Conservation (phyloP, 2,113 vertebrate genomes). For the Pachypanchax playfairii region DNA sequence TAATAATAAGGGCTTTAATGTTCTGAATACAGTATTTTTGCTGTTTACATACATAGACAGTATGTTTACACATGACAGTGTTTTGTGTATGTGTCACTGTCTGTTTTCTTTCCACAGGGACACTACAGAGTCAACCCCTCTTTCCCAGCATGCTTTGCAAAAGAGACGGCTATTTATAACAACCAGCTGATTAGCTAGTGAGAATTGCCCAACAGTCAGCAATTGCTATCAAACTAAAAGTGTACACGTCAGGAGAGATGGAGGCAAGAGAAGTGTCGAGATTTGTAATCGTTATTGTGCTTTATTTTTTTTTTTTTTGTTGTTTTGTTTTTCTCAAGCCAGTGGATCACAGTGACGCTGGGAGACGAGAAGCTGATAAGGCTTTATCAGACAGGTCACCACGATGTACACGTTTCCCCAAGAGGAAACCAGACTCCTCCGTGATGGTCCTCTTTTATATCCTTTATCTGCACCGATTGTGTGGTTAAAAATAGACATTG, state of each 20-base stretch:
- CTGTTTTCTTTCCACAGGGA: conserved; percentile 46
- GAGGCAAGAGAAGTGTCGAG: conserved; percentile 19
- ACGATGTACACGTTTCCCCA: conserved; percentile 29
- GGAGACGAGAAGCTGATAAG: conserved; percentile 56
- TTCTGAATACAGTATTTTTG: conserved; percentile 10
- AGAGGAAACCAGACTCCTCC: conserved; percentile 31
- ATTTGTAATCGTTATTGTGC: conserved; percentile 43
- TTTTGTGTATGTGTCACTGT: conserved; percentile 47
- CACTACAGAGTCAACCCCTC: conserved; percentile 66
- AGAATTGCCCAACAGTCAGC: conserved; percentile 66
- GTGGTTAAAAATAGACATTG: conserved; percentile 34
- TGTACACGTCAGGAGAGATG: conserved; percentile 27
- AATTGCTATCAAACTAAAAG: conserved; percentile 61
- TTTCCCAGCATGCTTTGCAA: conserved; percentile 74
- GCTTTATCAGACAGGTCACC: conserved; percentile 53
- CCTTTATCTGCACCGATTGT: conserved; percentile 27
- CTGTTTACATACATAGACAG: neutral
- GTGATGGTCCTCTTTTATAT: conserved; percentile 40
- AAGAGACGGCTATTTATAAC: conserved; percentile 81
- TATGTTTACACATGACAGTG: conserved; percentile 41
- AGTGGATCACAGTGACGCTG: conserved; percentile 53
- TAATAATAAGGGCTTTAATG: conserved; percentile 11
- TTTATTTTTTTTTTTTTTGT: conserved; percentile 40
- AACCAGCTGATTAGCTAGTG: conserved; percentile 74
- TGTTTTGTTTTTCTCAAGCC: too few relatives aligned